Conservation (phyloP, 2,797 vertebrate genomes). For the Phrynocephalus forsythii region DNA sequence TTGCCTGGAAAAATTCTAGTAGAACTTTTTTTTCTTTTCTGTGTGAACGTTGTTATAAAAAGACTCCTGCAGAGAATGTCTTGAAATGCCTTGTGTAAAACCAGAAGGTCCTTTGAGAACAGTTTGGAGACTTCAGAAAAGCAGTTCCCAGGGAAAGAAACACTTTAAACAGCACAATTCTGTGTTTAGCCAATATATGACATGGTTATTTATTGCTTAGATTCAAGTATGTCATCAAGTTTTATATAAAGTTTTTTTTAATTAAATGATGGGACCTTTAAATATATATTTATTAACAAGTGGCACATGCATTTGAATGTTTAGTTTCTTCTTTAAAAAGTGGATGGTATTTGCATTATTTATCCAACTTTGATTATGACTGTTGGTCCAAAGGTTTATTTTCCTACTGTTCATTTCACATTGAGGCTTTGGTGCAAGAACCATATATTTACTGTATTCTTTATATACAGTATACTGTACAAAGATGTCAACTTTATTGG, state of each 20-base stretch:
- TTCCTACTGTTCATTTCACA: background rate
- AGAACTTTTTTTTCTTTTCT: constrained; percentile 52
- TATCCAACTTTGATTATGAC: constrained; percentile 5
- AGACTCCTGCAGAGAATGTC: constrained; percentile 53
- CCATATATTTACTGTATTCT: background rate
- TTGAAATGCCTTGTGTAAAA: constrained; percentile 58
- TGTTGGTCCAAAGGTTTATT: constrained; percentile 5
- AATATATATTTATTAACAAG: constrained; percentile 28
- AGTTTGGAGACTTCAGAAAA: constrained; percentile 50
- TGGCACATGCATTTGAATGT: constrained; percentile 8
- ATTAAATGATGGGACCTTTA: constrained; percentile 19
- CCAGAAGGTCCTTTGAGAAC: constrained; percentile 61
- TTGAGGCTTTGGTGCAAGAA: background rate
- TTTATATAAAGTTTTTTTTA: constrained; percentile 28
- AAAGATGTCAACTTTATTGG: background rate
- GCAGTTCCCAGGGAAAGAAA: constrained; percentile 51
- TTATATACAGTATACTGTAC: background rate
- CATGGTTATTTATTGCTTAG: constrained; percentile 52
- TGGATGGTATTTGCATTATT: background rate
- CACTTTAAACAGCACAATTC: constrained; percentile 58
- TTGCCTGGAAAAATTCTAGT: constrained; percentile 48
- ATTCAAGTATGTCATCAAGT: constrained; percentile 54
- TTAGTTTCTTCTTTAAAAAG: background rate
- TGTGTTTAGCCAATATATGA: constrained; percentile 49
- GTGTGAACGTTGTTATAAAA: constrained; percentile 52